Conservation (phyloP, 2,113 vertebrate species). For the Sturnira hondurensis region DNA sequence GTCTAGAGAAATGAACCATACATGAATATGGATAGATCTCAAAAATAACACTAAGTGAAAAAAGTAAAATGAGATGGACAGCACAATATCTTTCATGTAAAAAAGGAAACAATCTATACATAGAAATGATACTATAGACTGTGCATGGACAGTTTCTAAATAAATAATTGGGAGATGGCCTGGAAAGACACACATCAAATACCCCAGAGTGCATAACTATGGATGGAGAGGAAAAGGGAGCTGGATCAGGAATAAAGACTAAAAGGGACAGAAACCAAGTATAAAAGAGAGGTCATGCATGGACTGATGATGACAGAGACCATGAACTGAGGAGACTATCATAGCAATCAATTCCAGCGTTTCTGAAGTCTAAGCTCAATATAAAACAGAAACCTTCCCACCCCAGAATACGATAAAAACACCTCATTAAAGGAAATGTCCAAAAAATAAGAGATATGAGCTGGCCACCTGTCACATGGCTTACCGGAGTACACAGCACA, state of each 20-base stretch:
- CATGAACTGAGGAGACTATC: neutral
- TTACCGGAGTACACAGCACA: conserved; percentile 95
- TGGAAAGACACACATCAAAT: neutral
- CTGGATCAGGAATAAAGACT: neutral
- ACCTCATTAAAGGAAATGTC: neutral
- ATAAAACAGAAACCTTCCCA: neutral
- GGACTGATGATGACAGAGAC: neutral
- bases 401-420: neutral
- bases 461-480: neutral
- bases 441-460: neutral
- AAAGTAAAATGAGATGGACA: neutral
- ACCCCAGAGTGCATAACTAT: neutral
- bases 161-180: neutral
- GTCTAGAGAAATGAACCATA: neutral
- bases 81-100: neutral
- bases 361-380: conserved; percentile 13
- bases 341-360: neutral
- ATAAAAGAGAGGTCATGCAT: neutral
- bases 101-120: neutral
- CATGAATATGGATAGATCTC: neutral
- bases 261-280: neutral
- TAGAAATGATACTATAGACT: neutral
- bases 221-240: neutral
- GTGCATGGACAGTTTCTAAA: neutral
- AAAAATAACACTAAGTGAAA: conserved; percentile 5